Base-by-base conservation (phyloP, 2,113 vertebrate genomes). In the Rhea americana region DNA sequence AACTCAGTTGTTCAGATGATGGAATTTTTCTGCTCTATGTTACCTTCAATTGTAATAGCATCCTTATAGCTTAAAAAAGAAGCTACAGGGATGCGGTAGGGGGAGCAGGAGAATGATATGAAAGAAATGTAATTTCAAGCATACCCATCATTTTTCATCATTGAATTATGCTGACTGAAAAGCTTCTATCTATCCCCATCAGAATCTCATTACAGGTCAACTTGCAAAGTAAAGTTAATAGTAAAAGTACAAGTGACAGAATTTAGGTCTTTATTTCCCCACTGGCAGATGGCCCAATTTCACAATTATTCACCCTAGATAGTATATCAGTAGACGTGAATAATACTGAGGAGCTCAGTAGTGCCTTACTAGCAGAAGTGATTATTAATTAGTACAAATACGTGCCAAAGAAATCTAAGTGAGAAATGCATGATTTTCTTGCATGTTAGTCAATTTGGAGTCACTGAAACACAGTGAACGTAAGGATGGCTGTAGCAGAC, bases 131-230 rank as follows among this genome's bases (percentile, higher is more conserved):
- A 45, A 89, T 82, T 96, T 91, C 74, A 67, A 43, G 39, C 32
- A 79, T 84, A 68, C 30, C 18, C 25, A 72, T 83, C 50, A 73
- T 93, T 96, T 96, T 95, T 96, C 82, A 82, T 93, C 85, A 76
- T 88, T 94, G 82, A 91, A 79, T 94, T 94, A 93, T 82, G 22
- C 59, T 94, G 83, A 39, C 76, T 90, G 88, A 86, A 94, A 95
- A 91, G 61, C 91, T 90, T 82, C 88, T 88, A 74, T 87, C 91
- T 91, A 66, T 86, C 48, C 82, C 90, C 80, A 93, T 96, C 93
- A 96, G 89, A 96, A 94, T 91, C 92, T 95, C 89, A 93, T 95
- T 96, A 94, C 70, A 83, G 91, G 85, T 94, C 90, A 93, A 95
- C 94, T 90, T 96, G 80, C 80, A 87, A 92, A 95, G 73, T 86